Evolutionary conservation across 2,113 vertebrate species (phyloP).

Genomic region (Cavia porcellus): DNA sequence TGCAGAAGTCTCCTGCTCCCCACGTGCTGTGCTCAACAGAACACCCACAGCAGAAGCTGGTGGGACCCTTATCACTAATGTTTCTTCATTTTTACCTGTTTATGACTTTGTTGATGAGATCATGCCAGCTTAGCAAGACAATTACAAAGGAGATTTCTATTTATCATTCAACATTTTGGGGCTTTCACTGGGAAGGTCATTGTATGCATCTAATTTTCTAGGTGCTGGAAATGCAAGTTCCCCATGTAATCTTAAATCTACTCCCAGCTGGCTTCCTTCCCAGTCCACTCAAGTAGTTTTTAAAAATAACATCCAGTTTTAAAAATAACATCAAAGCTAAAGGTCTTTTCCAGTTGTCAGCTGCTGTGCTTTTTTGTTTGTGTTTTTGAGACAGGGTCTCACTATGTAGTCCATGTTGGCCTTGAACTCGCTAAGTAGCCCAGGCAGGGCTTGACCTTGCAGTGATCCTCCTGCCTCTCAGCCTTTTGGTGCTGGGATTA

Average conservation of each 20-base stretch:
- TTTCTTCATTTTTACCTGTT: neutral
- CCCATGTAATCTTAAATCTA: neutral
- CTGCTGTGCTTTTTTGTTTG: neutral
- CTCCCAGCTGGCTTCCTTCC: neutral
- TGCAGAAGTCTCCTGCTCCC: neutral
- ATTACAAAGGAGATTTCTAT: neutral
- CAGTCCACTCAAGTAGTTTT: neutral
- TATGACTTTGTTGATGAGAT: neutral
- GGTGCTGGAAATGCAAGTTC: neutral
- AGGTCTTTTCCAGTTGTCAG: neutral
- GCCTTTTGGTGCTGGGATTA: neutral
- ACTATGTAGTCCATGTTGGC: neutral
- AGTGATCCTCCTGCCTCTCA: neutral
- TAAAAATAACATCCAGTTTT: neutral
- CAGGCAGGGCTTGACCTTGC: neutral
- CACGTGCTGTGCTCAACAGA: neutral
- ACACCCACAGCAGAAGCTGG: neutral
- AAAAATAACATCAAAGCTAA: neutral
- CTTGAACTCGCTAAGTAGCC: neutral
- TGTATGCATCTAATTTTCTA: neutral
- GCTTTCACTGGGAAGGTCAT: neutral
- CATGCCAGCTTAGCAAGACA: neutral
- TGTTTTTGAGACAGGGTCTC: neutral
- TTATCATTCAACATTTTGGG: neutral
- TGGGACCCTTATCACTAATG: neutral